Percentiles rank a stretch among this genome's conserved stretches.
phyloP scores from a whole-genome alignment of 2,113 vertebrate genomes.

The Brachyistius frenatus region DNA sequence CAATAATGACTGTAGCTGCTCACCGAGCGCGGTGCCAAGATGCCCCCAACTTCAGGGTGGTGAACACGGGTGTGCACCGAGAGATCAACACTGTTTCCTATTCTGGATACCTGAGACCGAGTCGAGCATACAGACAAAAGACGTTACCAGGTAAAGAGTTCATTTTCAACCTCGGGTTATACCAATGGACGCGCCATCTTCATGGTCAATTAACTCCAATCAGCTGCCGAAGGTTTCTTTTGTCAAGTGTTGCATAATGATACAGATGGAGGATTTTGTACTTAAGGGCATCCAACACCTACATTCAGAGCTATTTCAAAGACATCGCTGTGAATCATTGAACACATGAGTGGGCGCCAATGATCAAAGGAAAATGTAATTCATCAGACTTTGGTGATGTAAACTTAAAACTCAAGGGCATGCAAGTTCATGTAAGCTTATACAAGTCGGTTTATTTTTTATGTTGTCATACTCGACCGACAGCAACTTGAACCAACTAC shows the following conservation, averaged over 20 bases:
- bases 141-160: not conserved
- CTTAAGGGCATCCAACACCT: constrained; percentile 47
- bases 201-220: constrained; percentile 57
- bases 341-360: constrained; percentile 20
- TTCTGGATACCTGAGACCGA: constrained; percentile 33
- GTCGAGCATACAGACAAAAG: not conserved
- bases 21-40: constrained; percentile 31
- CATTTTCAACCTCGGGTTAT: not conserved
- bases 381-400: not conserved
- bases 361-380: constrained; percentile 35
- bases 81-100: constrained; percentile 19
- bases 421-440: not conserved
- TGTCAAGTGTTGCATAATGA: constrained; percentile 34
- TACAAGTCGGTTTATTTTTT: not conserved
- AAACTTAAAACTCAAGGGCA: not conserved
- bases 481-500: not conserved
- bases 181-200: not conserved
- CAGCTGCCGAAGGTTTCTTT: constrained; percentile 34
- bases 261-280: constrained; percentile 17
- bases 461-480: not conserved
- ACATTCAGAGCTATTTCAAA: constrained; percentile 34
- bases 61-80: constrained; percentile 5
- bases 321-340: constrained; percentile 29
- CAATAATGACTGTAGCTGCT: constrained; percentile 53
- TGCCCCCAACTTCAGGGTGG: constrained; percentile 10